phyloP scores from a whole-genome alignment of 2,113 vertebrate genomes.

The Cephalopholis sonnerati region DNA sequence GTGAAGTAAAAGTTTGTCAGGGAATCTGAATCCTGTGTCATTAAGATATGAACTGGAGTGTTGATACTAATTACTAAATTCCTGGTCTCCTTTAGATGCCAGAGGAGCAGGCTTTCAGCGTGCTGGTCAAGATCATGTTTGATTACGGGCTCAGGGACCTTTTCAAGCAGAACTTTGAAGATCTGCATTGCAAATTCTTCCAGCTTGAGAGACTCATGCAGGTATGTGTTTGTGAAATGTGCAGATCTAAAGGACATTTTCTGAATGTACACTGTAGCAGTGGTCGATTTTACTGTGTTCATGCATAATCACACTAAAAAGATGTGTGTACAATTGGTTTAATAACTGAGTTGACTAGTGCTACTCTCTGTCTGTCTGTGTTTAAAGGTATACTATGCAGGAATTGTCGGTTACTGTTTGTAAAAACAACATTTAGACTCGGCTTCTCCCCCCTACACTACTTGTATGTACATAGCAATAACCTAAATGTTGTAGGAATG shows the following conservation, averaged over 20 bases:
- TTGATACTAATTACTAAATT: constrained; percentile 18
- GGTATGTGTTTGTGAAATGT: constrained; percentile 79
- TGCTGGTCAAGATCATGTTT: constrained; percentile 99
- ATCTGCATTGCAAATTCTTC: constrained; percentile 99
- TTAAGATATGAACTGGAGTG: background rate
- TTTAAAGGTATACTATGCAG: no score
- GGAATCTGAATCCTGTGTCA: background rate
- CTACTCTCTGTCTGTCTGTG: background rate
- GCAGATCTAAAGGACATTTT: background rate
- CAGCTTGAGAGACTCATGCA: constrained; percentile 99
- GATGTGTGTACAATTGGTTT: background rate
- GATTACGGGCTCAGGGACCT: constrained; percentile 99
- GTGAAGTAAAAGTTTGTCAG: background rate
- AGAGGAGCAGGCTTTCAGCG: constrained; percentile 98
- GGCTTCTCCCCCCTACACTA: no score
- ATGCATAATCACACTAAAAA: background rate
- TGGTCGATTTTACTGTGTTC: background rate
- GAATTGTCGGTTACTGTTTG: no score
- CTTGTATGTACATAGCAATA: no score
- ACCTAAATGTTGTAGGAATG: no score
- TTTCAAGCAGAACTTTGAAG: constrained; percentile 99
- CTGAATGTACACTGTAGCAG: background rate
- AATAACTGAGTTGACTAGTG: background rate
- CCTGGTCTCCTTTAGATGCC: constrained; percentile 90
- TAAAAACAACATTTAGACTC: no score